phyloP scores from a whole-genome alignment of 2,113 vertebrate species.

The Cyanoderma ruficeps region DNA sequence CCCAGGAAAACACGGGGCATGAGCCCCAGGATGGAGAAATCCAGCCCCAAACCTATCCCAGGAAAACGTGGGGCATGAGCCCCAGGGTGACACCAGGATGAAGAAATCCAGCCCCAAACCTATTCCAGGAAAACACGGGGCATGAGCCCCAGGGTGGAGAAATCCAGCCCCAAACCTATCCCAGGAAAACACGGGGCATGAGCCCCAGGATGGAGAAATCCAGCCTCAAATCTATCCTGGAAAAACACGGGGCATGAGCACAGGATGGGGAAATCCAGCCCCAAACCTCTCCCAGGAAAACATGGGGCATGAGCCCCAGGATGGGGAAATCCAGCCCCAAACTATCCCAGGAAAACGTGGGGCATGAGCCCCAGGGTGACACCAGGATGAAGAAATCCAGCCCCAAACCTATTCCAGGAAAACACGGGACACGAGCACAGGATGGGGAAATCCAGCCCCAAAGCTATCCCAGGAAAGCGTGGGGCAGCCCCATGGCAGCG shows the following conservation, averaged over 20 bases:
- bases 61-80: not conserved
- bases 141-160: not conserved
- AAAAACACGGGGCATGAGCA: not conserved
- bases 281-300: accelerated
- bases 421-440: not conserved
- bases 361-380: not conserved
- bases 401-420: not conserved
- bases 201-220: no score
- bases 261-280: no score
- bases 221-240: not conserved
- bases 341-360: accelerated
- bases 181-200: no score
- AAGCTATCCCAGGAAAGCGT: not conserved
- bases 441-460: not conserved
- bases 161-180: not conserved
- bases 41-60: not conserved
- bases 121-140: not conserved
- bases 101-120: not conserved
- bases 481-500: not conserved
- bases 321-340: not conserved
- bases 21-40: not conserved
- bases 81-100: no score
- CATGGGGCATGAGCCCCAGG: not conserved
- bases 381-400: not conserved
- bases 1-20: no score